Base-by-base conservation (phyloP, 1,140 invertebrate species). In the Bombus consobrinus region DNA sequence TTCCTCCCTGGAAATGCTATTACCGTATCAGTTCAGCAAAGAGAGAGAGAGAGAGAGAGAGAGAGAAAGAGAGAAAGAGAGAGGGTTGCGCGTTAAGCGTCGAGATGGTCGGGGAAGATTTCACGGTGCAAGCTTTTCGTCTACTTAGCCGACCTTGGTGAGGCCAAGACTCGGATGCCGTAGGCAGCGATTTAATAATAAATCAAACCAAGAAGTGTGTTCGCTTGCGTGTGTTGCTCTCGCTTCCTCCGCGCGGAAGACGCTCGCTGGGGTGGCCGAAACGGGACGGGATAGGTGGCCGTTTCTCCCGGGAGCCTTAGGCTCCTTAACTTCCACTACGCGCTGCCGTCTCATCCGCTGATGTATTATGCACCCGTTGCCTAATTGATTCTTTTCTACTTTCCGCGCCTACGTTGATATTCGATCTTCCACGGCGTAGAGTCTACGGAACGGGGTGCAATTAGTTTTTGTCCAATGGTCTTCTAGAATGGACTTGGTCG, bases 231-330 rank as follows among this genome's bases (percentile, higher is more conserved):
- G 32, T 15, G 32, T 66, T 66, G 32, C 94, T 92, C 90, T 90
- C 90, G 91, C 93, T 94, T 94, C 92, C 93, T 93, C 92, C 89
- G 85, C 80, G 86, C 90, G 89, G 89, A 90, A 90, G 89, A 89
- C 76, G 87, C 34, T 37, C 10, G 25, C 37, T 64, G 86, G 89
- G 84, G 78, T 37, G 64, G 57, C 37, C 81, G 68, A 90, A 88
- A 91, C 81, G 85, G 75, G 81, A 64, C 79, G 64, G 82, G 81
- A 80, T 78, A 88, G 88, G 91, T 88, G 89, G 88, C 77, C 90
- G 88, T 93, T 91, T 91, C 94, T 93, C 90, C n/a, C 87, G 94
- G 94, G 93, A 92, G 90, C 90, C 91, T 92, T 93, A 90, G 91
- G 81, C 92, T 93, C 90, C 92, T 93, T 93, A 93, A 93, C 92